Evolutionary conservation across 2,888 invertebrate genomes (phyloP).

Genomic region (Danaus chrysippus): DNA sequence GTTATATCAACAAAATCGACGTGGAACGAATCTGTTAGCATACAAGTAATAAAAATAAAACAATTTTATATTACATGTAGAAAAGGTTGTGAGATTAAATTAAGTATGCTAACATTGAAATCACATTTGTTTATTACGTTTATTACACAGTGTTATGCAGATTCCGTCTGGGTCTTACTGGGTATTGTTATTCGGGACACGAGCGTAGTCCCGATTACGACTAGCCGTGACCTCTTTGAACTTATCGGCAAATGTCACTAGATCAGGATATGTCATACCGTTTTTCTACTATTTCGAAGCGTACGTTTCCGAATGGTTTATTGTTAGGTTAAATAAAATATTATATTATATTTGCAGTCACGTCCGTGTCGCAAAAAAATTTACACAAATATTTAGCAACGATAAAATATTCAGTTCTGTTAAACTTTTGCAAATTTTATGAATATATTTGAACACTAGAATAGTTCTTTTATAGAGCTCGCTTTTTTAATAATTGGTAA

Average conservation of each 20-base stretch:
- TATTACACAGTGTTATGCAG: conserved; percentile 51
- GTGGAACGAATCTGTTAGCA: too few relatives aligned
- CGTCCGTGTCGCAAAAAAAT: too few relatives aligned
- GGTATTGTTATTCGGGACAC: conserved; percentile 65
- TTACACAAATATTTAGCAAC: too few relatives aligned
- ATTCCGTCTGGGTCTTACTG: conserved; percentile 48
- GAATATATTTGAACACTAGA: too few relatives aligned
- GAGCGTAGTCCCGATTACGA: conserved; percentile 58
- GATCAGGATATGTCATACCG: conserved; percentile 36
- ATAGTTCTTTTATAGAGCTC: too few relatives aligned
- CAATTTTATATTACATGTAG: conserved; percentile 7
- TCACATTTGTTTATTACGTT: conserved; percentile 31
- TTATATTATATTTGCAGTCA: too few relatives aligned
- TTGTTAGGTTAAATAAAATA: not conserved
- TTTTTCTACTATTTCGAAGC: conserved; percentile 23
- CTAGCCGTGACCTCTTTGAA: conserved; percentile 73
- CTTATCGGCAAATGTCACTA: conserved; percentile 59
- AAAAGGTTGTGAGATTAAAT: conserved; percentile 10
- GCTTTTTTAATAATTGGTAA: not conserved
- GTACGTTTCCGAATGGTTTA: conserved; percentile 8
- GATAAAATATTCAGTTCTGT: too few relatives aligned
- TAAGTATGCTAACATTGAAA: conserved; percentile 2
- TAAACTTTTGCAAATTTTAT: too few relatives aligned
- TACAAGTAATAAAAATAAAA: not conserved
- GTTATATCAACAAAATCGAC: too few relatives aligned